These are phyloP conservation scores for Eupristina koningsbergeri DNA, from an alignment of 1,140 invertebrate genomes.

Conservation along the genomic window DNA sequence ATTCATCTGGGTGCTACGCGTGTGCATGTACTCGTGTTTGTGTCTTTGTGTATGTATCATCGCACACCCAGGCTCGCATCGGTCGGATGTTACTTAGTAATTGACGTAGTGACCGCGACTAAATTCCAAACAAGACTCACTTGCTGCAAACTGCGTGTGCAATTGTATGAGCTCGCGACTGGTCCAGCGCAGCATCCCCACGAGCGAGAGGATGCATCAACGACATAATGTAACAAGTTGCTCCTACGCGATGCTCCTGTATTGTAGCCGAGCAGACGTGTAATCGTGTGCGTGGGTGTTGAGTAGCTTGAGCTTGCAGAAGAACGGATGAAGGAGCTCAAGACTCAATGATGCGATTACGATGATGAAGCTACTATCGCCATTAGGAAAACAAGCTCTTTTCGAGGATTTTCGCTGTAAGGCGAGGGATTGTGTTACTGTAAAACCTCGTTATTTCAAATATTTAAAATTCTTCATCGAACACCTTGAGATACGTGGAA, in stretches of 20 bases:
- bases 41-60: neutral
- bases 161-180: neutral
- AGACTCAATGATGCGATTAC: neutral
- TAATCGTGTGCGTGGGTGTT: too few species aligned
- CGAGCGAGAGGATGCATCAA: neutral
- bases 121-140: conserved; percentile 36
- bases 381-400: neutral
- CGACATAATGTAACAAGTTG: neutral
- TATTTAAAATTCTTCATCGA: too few species aligned
- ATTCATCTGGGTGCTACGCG: neutral
- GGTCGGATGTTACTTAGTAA: conserved; percentile 33
- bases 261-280: too few species aligned
- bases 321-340: neutral
- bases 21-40: too few species aligned
- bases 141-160: neutral
- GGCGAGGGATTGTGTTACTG: too few species aligned
- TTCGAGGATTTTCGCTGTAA: neutral
- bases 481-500: too few species aligned
- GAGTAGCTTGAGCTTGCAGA: neutral
- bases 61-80: neutral
- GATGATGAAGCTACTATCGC: neutral
- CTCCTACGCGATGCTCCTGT: neutral
- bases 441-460: too few species aligned
- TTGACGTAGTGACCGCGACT: conserved; percentile 36
- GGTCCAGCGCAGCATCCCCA: neutral